Conservation (phyloP, 2,888 invertebrate genomes). For the Sycophila texana region DNA sequence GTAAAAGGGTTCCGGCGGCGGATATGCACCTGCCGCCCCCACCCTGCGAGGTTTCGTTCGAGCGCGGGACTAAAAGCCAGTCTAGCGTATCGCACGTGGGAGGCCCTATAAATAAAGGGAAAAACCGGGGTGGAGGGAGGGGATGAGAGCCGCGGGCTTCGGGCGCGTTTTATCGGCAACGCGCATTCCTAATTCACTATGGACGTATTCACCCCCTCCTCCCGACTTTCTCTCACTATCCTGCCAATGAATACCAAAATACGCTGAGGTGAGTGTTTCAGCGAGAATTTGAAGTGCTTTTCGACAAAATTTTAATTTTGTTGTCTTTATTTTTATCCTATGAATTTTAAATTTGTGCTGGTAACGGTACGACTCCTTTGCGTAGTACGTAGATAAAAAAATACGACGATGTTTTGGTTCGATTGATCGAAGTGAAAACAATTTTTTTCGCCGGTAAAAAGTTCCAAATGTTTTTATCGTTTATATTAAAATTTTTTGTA, state of each 20-base stretch:
- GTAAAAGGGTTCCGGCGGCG: conserved; percentile 53
- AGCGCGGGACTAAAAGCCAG: conserved; percentile 23
- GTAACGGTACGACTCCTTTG: too few species aligned
- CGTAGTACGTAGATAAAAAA: too few species aligned
- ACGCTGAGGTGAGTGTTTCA: neutral
- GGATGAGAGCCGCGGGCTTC: neutral
- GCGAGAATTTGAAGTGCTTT: too few species aligned
- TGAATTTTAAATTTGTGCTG: too few species aligned
- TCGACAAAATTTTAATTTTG: too few species aligned
- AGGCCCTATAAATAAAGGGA: conserved; percentile 46
- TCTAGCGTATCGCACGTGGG: conserved; percentile 1
- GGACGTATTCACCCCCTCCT: neutral
- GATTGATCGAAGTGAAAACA: too few species aligned
- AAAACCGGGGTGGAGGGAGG: neutral
- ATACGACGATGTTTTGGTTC: too few species aligned
- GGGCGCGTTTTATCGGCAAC: conserved; percentile 43
- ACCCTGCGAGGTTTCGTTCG: conserved; percentile 7
- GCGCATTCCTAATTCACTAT: conserved; percentile 43
- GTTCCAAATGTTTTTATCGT: too few species aligned
- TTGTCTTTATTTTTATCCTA: too few species aligned
- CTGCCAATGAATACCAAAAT: neutral
- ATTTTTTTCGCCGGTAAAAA: too few species aligned
- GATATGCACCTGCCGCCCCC: conserved; percentile 49
- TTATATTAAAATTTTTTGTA: too few species aligned
- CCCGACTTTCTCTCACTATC: neutral